These are phyloP conservation scores for Poeciliopsis retropinna DNA, from an alignment of 2,113 vertebrate genomes.

Conservation along the genomic window DNA sequence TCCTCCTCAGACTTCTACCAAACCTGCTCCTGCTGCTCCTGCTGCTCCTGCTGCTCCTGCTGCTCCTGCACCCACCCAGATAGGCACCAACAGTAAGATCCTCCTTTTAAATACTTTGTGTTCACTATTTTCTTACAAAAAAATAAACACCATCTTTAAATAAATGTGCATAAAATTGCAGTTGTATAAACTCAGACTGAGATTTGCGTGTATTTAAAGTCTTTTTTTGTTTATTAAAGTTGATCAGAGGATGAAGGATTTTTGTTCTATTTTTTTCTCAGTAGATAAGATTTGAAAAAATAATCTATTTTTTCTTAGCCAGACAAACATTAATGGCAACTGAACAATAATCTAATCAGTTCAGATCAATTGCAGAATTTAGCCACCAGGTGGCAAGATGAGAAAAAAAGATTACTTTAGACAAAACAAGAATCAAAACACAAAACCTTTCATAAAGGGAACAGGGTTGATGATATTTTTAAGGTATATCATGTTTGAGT, in stretches of 20 bases:
- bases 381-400: background rate
- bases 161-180: background rate
- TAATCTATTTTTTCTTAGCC: too few species aligned
- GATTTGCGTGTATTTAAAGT: background rate
- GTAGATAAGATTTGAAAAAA: too few species aligned
- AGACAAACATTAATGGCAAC: background rate
- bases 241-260: too few species aligned
- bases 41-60: constrained; percentile 5
- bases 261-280: too few species aligned
- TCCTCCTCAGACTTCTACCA: constrained; percentile 53
- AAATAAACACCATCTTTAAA: background rate
- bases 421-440: background rate
- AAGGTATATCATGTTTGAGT: background rate
- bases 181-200: background rate
- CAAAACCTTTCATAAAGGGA: too few species aligned
- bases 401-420: background rate
- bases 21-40: constrained; percentile 23
- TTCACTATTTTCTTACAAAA: background rate
- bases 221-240: background rate
- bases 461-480: too few species aligned
- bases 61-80: constrained; percentile 33
- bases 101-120: background rate
- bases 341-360: background rate
- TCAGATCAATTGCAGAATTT: background rate
- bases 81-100: constrained; percentile 56